These are phyloP conservation scores for Picathartes gymnocephalus DNA, from an alignment of 2,113 vertebrate species.

Conservation along the genomic window DNA sequence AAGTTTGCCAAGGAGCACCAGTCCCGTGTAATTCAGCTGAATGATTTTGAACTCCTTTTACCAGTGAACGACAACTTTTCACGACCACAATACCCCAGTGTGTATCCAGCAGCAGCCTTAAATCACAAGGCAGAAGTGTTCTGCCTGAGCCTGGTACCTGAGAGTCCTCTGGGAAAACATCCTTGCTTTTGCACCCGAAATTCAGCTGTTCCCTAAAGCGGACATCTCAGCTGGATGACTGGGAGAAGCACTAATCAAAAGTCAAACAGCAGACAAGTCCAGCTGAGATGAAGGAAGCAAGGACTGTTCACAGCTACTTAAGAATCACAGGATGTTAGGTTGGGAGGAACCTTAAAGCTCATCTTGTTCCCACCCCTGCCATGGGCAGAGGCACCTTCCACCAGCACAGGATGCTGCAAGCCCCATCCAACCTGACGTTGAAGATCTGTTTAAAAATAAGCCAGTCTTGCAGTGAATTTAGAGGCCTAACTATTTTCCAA, in stretches of 20 bases:
- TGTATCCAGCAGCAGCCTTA: background rate
- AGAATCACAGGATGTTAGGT: background rate
- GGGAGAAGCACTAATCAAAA: background rate
- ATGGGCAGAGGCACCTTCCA: background rate
- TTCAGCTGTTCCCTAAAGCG: background rate
- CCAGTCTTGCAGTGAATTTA: background rate
- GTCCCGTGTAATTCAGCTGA: background rate
- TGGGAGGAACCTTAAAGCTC: background rate
- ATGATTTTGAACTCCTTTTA: background rate
- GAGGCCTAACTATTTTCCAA: background rate
- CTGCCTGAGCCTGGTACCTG: rapidly evolving
- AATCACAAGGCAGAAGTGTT: background rate
- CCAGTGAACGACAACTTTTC: background rate
- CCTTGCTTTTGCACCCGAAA: background rate
- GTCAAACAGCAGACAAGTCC: background rate
- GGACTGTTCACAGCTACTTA: background rate
- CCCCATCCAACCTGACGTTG: background rate
- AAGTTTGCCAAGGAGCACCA: background rate
- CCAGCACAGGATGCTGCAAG: background rate
- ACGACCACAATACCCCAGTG: rapidly evolving
- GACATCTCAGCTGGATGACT: background rate
- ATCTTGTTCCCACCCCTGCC: background rate
- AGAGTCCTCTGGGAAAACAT: background rate
- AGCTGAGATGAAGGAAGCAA: background rate
- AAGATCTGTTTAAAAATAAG: background rate